Evolutionary conservation across 2,113 vertebrate genomes (phyloP), one percentile per base, ranked within the genome.

Genomic region (Egretta garzetta): DNA sequence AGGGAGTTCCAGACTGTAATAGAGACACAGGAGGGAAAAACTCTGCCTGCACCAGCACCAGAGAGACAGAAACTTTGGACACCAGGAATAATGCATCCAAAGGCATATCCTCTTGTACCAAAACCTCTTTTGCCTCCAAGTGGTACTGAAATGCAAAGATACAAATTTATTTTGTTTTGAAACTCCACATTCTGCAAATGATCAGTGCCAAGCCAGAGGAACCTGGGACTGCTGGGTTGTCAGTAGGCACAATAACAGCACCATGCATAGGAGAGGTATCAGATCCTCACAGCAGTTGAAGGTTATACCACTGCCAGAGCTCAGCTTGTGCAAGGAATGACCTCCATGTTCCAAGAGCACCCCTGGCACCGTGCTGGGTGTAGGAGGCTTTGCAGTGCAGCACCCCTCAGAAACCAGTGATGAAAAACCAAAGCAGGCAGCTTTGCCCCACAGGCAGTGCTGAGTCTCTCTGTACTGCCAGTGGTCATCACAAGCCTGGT

Each of bases 291-390:
- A 53, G 20, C 8, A 76, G 71, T 9, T 7, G 3, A 59, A 33
- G 37, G 15, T 72, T 59, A 71, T 71, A 20, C 43, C 9, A 12
- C 20, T 45, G 39, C 41, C 41, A 56, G 32, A 47, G 19, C 47
- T 67, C 4, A 3, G 24, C 12, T 63, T 32, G 33, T 32, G 32
- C 43, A 58, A 74, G 23, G 17, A 32, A 37, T 7, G 7, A 3
- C 32, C 24, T 71, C 21, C 28, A 28, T 27, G 33, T 50, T 47
- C 10, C 7, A 50, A 39, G 15, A 47, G 21, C 37, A 71, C 21
- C 37, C 32, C 21, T 30, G 21, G 55, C 23, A 10, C 33, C 1
- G 0, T 4, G 6, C 20, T 52, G 19, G 4, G 33, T 4, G 7
- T 30, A 59, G 14, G 16, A 91, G 73, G 18, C 32, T 75, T 71